Conservation (phyloP, 1,140 invertebrate species). For the Pinna nobilis region DNA sequence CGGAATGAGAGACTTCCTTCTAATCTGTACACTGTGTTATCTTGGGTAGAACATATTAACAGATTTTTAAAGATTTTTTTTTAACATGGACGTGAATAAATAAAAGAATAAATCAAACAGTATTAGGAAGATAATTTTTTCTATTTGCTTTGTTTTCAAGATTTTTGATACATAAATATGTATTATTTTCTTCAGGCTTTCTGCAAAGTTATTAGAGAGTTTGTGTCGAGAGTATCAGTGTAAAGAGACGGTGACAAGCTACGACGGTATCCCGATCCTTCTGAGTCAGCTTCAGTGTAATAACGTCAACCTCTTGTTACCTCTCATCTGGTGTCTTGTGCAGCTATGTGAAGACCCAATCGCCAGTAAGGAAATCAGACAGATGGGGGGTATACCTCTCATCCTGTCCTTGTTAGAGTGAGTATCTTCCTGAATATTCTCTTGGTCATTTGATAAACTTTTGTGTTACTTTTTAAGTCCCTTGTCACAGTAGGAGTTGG, state of each 20-base stretch:
- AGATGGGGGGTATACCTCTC: conserved; percentile 73
- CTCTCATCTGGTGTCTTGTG: conserved; percentile 74
- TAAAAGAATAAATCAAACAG: too few relatives aligned
- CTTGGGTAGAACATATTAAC: too few relatives aligned
- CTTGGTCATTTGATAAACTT: background rate
- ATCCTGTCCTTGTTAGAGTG: conserved; percentile 73
- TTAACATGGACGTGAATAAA: too few relatives aligned
- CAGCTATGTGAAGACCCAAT: conserved; percentile 72
- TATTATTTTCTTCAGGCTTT: conserved; percentile 61
- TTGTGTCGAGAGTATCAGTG: conserved; percentile 69
- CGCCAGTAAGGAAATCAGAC: conserved; percentile 70
- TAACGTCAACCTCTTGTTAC: conserved; percentile 67
- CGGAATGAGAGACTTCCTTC: too few relatives aligned
- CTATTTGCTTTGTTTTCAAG: too few relatives aligned
- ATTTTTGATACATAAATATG: background rate
- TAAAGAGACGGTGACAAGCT: conserved; percentile 69
- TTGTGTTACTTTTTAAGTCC: background rate
- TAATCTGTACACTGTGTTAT: too few relatives aligned
- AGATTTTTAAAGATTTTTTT: too few relatives aligned
- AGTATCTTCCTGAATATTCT: too few relatives aligned
- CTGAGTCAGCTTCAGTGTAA: conserved; percentile 71
- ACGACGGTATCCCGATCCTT: conserved; percentile 74
- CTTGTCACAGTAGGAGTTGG: too few relatives aligned
- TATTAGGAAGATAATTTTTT: too few relatives aligned
- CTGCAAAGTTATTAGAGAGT: conserved; percentile 71